Evolutionary conservation across 2,888 invertebrate genomes (phyloP), one percentile per base, ranked within the genome.

Genomic region (Loripinus fragilis): DNA sequence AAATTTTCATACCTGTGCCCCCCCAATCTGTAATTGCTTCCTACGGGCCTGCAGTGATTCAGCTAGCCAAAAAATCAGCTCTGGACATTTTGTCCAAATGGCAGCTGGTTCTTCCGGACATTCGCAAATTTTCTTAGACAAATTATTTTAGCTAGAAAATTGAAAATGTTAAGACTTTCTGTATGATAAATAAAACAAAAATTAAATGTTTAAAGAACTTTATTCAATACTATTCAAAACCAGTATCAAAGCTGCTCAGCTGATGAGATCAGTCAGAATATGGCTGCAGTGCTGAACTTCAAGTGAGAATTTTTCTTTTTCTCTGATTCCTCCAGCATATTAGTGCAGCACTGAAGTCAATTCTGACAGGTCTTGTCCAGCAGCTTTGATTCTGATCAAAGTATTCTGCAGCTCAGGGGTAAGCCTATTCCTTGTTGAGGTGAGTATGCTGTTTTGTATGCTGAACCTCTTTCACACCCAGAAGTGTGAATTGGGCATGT

Each of bases 391-490:
- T 30, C 41, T 45, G 10, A 69, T 69, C 17, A 69, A 23, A 23
- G 25, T 45, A 52, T 70, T 23, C 70, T 30, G 45, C 33, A 30
- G 20, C 0, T 50, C 35, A 15, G 50, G 33, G 23, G 70, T 52
- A 25, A 70, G n/a, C n/a, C 70, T 48, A 70, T 70, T 70, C 42
- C 35, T 50, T 20, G 45, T 52, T 2, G 50, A 52, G 28, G 69
- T 69, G 10, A 28, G 25, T 15, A 69, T 50, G 20, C 30, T 69
- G 30, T n/a, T 69, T 30, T 69, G 69, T 20, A 69, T 45, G 30
- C 48, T 69, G 52, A 70, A 23, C 52, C 70, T 45, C 70, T 70
- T 38, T 70, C 70, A 70, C 70, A 70, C 1, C 33, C 70, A 70
- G 30, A 52, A 2, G 70, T 70, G 35, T 70, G 70, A 30, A 70